Evolutionary conservation across 2,888 invertebrate genomes (phyloP).

Genomic region (Heliconius ethilla): DNA sequence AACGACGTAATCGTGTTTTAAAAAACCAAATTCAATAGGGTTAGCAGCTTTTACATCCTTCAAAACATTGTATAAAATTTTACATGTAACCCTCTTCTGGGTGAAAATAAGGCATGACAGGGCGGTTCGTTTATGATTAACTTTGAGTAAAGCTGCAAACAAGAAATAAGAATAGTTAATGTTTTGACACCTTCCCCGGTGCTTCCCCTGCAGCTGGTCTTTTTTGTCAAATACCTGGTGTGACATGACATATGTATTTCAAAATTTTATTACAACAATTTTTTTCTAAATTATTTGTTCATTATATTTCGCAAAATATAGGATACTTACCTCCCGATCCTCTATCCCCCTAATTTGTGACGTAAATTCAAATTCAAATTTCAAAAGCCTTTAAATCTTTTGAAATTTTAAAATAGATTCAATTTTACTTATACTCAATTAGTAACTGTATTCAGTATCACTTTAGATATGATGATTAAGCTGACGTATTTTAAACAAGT

Average conservation of each 20-base stretch:
- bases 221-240: too few relatives aligned
- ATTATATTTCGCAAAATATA: neutral
- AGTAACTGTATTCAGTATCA: too few relatives aligned
- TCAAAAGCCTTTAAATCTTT: too few relatives aligned
- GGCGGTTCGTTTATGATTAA: slow-evolving; percentile 65
- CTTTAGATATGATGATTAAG: too few relatives aligned
- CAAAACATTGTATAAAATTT: slow-evolving; percentile 86
- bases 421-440: too few relatives aligned
- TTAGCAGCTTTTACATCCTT: slow-evolving; percentile 73
- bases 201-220: too few relatives aligned
- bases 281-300: neutral
- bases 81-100: slow-evolving; percentile 87
- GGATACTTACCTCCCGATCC: neutral
- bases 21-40: slow-evolving; percentile 76
- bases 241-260: too few relatives aligned
- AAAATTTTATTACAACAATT: neutral
- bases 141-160: slow-evolving; percentile 48
- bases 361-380: neutral
- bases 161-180: neutral
- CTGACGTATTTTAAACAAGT: too few relatives aligned
- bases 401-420: too few relatives aligned
- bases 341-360: neutral
- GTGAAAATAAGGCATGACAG: slow-evolving; percentile 89
- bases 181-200: too few relatives aligned
- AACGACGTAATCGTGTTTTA: slow-evolving; percentile 87